Conservation (phyloP, 2,888 invertebrate species). For the Nemurella pictetii region DNA sequence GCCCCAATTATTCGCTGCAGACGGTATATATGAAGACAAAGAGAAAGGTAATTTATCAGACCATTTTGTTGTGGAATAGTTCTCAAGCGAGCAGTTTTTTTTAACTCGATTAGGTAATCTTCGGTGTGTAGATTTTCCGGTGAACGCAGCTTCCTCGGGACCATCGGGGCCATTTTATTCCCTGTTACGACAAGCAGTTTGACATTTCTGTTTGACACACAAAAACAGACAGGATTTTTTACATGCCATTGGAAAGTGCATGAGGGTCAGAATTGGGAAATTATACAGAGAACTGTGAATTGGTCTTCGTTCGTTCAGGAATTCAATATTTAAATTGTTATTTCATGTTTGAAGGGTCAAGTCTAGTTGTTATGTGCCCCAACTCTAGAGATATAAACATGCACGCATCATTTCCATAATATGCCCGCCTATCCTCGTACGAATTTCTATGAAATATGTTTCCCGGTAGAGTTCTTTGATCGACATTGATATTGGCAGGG, state of each 20-base stretch:
- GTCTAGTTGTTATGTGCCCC: background rate
- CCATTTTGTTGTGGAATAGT: background rate
- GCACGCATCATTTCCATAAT: background rate
- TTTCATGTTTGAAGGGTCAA: background rate
- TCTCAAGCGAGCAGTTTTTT: background rate
- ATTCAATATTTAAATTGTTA: background rate
- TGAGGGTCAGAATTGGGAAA: background rate
- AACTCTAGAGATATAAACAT: background rate
- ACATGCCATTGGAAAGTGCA: background rate
- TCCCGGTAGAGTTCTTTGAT: background rate
- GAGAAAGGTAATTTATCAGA: constrained; percentile 22
- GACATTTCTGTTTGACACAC: background rate
- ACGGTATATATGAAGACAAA: constrained; percentile 12
- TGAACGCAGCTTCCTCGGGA: background rate
- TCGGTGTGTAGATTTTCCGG: background rate
- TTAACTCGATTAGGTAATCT: constrained; percentile 6
- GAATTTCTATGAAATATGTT: background rate
- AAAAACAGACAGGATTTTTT: background rate
- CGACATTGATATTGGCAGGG: background rate
- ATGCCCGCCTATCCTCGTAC: background rate
- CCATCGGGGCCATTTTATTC: background rate
- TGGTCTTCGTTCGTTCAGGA: background rate
- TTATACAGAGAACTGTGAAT: background rate
- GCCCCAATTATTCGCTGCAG: constrained; percentile 14
- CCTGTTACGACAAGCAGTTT: background rate